Conservation (phyloP, 2,797 vertebrate species). For the Mormyrus proboscirostris region DNA sequence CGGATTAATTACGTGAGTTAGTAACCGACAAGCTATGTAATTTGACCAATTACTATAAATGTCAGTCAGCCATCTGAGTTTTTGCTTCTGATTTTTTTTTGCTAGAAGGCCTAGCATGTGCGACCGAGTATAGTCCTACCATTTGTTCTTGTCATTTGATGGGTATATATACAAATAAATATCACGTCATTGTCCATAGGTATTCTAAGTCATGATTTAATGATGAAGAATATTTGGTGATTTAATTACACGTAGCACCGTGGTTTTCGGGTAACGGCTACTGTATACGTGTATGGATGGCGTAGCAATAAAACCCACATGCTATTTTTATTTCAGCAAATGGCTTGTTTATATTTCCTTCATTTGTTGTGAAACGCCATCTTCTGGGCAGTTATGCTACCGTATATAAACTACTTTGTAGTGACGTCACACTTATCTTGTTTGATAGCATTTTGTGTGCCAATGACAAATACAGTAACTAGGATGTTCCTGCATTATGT, state of each 20-base stretch:
- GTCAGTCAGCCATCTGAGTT: background rate
- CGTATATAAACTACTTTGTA: background rate
- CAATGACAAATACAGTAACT: background rate
- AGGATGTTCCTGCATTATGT: background rate
- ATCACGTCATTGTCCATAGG: background rate
- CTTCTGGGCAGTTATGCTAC: background rate
- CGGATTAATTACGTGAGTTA: background rate
- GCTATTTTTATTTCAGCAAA: background rate
- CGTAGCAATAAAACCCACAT: background rate
- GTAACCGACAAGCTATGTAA: background rate
- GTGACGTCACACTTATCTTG: background rate
- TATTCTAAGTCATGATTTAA: background rate
- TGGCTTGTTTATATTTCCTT: background rate
- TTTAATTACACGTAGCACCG: background rate
- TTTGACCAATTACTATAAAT: background rate
- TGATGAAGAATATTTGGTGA: background rate
- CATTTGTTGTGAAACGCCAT: background rate
- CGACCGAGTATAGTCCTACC: background rate
- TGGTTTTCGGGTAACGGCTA: background rate
- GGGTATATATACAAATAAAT: background rate
- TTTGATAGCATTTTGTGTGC: background rate
- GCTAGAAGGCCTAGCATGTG: background rate
- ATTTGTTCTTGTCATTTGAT: background rate
- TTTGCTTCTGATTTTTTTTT: background rate
- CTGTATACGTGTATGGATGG: background rate